These are phyloP conservation scores for Cairina moschata DNA, from an alignment of 2,113 vertebrate genomes.

Conservation along the genomic window DNA sequence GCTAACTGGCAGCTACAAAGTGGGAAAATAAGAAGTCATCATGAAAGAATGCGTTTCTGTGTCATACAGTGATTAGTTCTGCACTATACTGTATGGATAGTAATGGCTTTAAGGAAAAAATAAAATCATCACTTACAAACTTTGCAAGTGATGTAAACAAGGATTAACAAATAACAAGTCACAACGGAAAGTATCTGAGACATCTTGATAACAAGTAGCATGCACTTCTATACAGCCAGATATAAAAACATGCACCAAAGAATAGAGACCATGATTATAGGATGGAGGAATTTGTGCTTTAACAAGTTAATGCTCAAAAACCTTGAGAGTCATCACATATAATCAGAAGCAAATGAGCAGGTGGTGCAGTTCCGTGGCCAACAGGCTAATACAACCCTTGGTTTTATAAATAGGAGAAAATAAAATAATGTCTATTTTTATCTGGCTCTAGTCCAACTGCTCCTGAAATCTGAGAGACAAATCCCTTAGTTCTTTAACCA, in stretches of 20 bases:
- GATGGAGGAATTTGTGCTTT: neutral
- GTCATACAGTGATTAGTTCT: neutral
- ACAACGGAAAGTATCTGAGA: neutral
- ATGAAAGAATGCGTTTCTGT: neutral
- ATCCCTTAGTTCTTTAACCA: neutral
- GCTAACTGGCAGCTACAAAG: conserved; percentile 26
- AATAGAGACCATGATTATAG: neutral
- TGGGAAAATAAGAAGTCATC: neutral
- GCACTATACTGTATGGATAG: neutral
- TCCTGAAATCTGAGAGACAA: neutral
- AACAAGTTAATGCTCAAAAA: neutral
- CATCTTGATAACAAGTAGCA: neutral
- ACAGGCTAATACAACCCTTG: neutral
- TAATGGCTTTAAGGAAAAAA: conserved; percentile 1
- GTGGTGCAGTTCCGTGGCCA: neutral
- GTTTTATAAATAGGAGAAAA: neutral
- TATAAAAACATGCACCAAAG: neutral
- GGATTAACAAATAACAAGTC: neutral
- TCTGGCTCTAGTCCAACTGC: neutral
- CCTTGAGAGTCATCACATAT: neutral
- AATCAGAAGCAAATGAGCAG: conserved; percentile 26
- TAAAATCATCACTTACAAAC: neutral
- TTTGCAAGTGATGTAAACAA: neutral
- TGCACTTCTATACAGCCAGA: conserved; percentile 6
- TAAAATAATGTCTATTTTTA: neutral